Base-by-base conservation (phyloP, 2,113 vertebrate species). In the Pampusana beccarii region DNA sequence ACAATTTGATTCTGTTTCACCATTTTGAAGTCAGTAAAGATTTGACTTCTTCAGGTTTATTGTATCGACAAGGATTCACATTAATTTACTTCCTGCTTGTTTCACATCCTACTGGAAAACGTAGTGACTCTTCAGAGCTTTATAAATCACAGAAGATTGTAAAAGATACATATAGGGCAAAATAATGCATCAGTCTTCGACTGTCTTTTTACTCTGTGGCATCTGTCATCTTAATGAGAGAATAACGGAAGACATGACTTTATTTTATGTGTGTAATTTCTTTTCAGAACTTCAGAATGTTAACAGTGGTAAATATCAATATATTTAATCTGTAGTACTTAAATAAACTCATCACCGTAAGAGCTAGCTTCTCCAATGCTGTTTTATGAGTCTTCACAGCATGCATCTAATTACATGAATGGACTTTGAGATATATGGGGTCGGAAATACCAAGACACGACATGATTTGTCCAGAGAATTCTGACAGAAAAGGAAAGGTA, bases 341-440 rank as follows among this genome's bases (percentile, higher is more conserved):
- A 9, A 3, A 1, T 31, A 23, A 77, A 16, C 29, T 66, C 5
- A 15, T 62, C n/a, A 21, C 25, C 3, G 2, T 29, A 51, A 24
- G 26, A 57, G 10, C 74, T 78, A 44, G 21, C 13, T 72, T 81
- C 40, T 89, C 20, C 38, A 24, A 6, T 56, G 28, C 33, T 89
- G 21, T 50, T 56, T 71, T 18, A 29, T 26, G 62, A 70, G 29
- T 70, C 34, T 74, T 65, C 66, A 33, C 23, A 62, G 33, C 16
- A 20, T 58, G 51, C 21, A 67, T 26, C 36, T 50, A 36, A 4
- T 40, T 18, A 14, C 20, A n/a, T 0, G 0, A 50, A 29, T 26
- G 42, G 34, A 11, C 36, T 51, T n/a, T 16, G 42, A 72, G 53
- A 13, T 40, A 16, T 4, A 10, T 66, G 46, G 11, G 46, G 12